Evolutionary conservation across 2,888 invertebrate species (phyloP).

Genomic region (Eudemis profundana): DNA sequence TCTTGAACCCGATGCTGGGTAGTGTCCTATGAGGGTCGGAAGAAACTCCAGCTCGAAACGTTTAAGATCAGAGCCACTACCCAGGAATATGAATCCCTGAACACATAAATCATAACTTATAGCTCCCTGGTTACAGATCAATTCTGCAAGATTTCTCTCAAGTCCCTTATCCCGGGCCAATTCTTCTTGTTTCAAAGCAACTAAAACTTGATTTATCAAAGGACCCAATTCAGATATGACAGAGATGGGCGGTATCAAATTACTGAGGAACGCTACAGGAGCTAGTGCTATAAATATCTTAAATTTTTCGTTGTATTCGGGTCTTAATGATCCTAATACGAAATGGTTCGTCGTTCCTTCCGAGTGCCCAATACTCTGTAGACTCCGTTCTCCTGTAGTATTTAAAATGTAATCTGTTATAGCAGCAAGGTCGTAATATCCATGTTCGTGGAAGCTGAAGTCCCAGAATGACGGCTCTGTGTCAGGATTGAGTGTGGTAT

Average conservation of each 20-base stretch:
- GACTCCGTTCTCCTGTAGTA: constrained; percentile 73
- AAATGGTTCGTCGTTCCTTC: constrained; percentile 85
- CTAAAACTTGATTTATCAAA: constrained; percentile 60
- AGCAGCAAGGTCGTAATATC: constrained; percentile 88
- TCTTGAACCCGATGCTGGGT: constrained; percentile 53
- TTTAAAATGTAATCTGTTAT: constrained; percentile 69
- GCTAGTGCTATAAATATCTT: constrained; percentile 79
- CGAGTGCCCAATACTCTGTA: constrained; percentile 89
- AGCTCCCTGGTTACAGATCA: constrained; percentile 20
- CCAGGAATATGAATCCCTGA: constrained; percentile 2
- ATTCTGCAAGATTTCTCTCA: constrained; percentile 29
- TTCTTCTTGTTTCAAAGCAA: constrained; percentile 58
- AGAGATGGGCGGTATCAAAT: constrained; percentile 57
- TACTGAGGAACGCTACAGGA: constrained; percentile 79
- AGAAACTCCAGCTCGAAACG: constrained; percentile 51
- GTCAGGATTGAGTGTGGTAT: constrained; percentile 67
- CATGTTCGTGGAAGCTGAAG: constrained; percentile 89
- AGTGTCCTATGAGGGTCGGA: constrained; percentile 48
- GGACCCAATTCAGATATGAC: constrained; percentile 57
- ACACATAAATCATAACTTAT: constrained; percentile 27
- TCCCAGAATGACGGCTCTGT: constrained; percentile 73
- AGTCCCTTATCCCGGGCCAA: constrained; percentile 48
- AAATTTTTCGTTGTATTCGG: constrained; percentile 85
- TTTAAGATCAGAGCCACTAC: constrained; percentile 42
- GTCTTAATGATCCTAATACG: constrained; percentile 76